Evolutionary conservation across 2,888 invertebrate genomes (phyloP).

Genomic region (Dinocampus coccinellae): DNA sequence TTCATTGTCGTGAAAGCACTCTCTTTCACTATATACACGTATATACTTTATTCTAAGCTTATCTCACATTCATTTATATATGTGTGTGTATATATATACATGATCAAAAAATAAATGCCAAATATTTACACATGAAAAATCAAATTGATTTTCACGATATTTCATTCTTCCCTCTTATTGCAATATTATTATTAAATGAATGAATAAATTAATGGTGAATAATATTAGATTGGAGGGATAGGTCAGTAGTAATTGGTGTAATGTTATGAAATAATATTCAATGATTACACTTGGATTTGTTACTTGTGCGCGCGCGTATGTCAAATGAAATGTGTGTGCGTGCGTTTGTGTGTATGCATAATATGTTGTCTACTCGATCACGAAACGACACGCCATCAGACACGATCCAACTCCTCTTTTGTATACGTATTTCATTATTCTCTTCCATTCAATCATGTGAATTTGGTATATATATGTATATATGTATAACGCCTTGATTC

Average conservation of each 20-base stretch:
- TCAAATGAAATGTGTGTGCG: constrained; percentile 31
- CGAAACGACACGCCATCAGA: constrained; percentile 16
- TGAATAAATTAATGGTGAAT: too few relatives aligned
- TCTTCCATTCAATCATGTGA: background rate
- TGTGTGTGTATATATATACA: background rate
- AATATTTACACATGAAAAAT: background rate
- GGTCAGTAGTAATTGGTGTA: constrained; percentile 43
- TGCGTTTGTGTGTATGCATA: too few relatives aligned
- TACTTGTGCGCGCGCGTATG: constrained; percentile 16
- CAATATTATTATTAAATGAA: too few relatives aligned
- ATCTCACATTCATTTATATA: background rate
- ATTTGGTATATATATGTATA: too few relatives aligned
- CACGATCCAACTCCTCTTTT: constrained; percentile 2
- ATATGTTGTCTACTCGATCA: constrained; percentile 22
- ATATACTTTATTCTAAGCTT: background rate
- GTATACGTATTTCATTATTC: constrained; percentile 18
- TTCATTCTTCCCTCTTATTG: background rate
- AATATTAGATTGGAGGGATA: too few relatives aligned
- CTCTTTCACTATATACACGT: background rate
- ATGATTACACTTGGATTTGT: constrained; percentile 19
- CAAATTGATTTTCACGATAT: background rate
- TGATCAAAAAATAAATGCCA: background rate
- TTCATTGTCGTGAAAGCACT: constrained; percentile 40
- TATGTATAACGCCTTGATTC: background rate
- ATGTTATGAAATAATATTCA: too few relatives aligned